A percentile compares a stretch with the other conserved stretches of the same genome.
Conservation (phyloP, 2,113 vertebrate species). For the Takifugu bimaculatus region DNA sequence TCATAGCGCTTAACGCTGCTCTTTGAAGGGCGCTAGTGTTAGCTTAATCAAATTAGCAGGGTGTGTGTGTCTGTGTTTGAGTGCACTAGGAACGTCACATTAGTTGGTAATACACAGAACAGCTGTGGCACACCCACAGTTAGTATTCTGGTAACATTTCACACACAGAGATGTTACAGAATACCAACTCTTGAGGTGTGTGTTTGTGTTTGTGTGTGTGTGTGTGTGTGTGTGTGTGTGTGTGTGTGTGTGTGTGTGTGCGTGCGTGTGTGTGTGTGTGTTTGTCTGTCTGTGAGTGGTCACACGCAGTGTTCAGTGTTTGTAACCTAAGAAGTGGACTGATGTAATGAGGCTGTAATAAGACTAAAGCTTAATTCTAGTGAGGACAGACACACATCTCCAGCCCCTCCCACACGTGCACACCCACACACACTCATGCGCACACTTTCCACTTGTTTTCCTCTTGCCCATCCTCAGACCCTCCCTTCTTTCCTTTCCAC, state of each 20-base stretch:
- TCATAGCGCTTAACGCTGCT: constrained; percentile 14
- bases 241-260: constrained; percentile 3
- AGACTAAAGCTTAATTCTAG: constrained; percentile 63
- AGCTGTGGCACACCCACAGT: constrained; percentile 58
- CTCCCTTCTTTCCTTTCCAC: not conserved
- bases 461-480: not conserved
- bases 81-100: constrained; percentile 54
- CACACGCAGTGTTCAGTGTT: constrained; percentile 25
- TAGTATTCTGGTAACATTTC: not conserved
- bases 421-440: constrained; percentile 20
- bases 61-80: constrained; percentile 13
- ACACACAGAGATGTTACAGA: constrained; percentile 42
- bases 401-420: constrained; percentile 26
- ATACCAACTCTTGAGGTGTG: constrained; percentile 42
- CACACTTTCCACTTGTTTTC: not conserved
- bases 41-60: constrained; percentile 64
- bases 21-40: constrained; percentile 42
- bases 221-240: not conserved
- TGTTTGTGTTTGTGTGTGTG: constrained; percentile 10
- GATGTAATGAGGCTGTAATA: constrained; percentile 75
- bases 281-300: constrained; percentile 12
- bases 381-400: constrained; percentile 69
- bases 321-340: constrained; percentile 69
- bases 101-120: constrained; percentile 63
- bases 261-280: not conserved